Conservation (phyloP, 2,113 vertebrate species). For the Speoplatyrhinus poulsoni region DNA sequence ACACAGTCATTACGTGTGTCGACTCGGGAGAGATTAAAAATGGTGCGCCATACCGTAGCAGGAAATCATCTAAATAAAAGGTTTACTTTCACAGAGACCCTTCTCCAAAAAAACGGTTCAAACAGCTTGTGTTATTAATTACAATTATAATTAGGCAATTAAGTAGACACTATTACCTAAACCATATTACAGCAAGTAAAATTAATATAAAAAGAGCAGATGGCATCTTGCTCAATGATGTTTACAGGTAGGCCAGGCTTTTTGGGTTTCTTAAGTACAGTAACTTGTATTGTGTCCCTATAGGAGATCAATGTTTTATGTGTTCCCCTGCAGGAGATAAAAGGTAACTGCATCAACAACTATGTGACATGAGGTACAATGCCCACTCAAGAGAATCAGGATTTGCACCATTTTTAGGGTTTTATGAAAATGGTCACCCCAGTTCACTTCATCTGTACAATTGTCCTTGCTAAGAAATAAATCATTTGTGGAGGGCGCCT, state of each 20-base stretch:
- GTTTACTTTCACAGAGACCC: slow-evolving; percentile 8
- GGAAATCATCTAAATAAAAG: too few relatives aligned
- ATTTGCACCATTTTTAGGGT: background rate
- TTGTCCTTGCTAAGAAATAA: slow-evolving; percentile 50
- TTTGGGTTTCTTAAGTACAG: slow-evolving; percentile 6
- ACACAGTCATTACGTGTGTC: too few relatives aligned
- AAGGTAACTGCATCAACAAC: slow-evolving; percentile 43
- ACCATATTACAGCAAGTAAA: too few relatives aligned
- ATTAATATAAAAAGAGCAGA: too few relatives aligned
- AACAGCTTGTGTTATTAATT: slow-evolving; percentile 7
- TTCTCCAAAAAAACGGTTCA: slow-evolving; percentile 28
- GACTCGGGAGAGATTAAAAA: too few relatives aligned
- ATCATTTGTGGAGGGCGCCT: slow-evolving; percentile 29
- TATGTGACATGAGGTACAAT: slow-evolving; percentile 36
- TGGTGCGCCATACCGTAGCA: too few relatives aligned
- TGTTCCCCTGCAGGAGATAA: slow-evolving; percentile 40
- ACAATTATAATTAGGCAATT: too few relatives aligned
- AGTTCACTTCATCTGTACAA: slow-evolving; percentile 38
- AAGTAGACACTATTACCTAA: too few relatives aligned
- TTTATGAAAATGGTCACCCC: slow-evolving; percentile 37
- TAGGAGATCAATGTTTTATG: slow-evolving; percentile 43
- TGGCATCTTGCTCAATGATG: background rate
- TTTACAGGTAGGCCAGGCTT: background rate
- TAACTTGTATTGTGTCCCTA: slow-evolving; percentile 43
- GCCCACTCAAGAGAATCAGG: slow-evolving; percentile 24